These are phyloP conservation scores for Brachypteracias leptosomus DNA, from an alignment of 2,113 vertebrate species.

Conservation along the genomic window DNA sequence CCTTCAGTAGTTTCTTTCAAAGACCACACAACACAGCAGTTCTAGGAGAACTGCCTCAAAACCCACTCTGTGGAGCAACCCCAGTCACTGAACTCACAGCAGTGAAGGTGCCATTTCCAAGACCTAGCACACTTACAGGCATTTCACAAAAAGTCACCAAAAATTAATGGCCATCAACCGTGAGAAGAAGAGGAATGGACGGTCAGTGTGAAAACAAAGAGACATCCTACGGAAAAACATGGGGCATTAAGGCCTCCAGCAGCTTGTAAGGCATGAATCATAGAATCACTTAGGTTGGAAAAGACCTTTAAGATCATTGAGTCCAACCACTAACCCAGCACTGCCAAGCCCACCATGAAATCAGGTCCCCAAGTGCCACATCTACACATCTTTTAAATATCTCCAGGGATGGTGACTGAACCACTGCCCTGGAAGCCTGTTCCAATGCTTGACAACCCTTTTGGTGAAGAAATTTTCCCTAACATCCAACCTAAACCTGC, in stretches of 20 bases:
- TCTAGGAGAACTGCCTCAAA: not conserved
- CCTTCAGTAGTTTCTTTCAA: not conserved
- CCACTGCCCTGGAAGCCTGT: not conserved
- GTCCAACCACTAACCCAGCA: not conserved
- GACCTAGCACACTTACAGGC: not conserved
- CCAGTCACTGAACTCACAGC: not conserved
- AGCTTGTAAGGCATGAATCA: not conserved
- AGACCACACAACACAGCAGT: not conserved
- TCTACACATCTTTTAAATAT: not conserved
- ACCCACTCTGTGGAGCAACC: not conserved
- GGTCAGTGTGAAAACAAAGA: not conserved
- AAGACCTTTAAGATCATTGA: not conserved
- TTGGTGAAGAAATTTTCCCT: not conserved
- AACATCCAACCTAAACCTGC: not conserved
- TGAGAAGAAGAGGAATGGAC: not conserved
- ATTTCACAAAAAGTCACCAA: not conserved
- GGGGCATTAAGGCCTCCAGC: not conserved
- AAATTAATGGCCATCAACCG: not conserved
- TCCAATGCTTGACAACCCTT: not conserved
- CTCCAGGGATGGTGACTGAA: not conserved
- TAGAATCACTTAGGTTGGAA: not conserved
- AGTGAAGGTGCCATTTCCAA: not conserved
- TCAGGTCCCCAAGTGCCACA: not conserved
- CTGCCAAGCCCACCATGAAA: not conserved
- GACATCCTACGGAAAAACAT: not conserved